phyloP scores from a whole-genome alignment of 2,888 invertebrate genomes.

The Stenoptilia bipunctidactyla region DNA sequence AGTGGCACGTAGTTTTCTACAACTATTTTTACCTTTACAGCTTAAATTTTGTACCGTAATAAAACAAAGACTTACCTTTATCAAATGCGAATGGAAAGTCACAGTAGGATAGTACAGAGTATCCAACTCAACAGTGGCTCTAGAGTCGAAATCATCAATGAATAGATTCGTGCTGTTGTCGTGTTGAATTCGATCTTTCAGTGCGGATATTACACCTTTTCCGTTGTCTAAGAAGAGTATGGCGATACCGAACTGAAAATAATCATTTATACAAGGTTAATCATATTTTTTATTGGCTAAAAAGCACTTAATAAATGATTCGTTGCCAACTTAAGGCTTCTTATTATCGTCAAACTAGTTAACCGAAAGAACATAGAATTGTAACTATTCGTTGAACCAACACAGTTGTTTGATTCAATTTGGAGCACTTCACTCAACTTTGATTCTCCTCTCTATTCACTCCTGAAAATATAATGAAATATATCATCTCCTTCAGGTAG shows the following conservation, averaged over 20 bases:
- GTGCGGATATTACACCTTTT: conserved; percentile 48
- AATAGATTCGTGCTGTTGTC: conserved; percentile 28
- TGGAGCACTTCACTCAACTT: too few species aligned
- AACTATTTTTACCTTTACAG: not conserved
- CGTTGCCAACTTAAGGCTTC: too few species aligned
- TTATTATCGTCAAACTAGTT: too few species aligned
- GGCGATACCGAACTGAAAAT: conserved; percentile 52
- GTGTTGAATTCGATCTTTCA: conserved; percentile 32
- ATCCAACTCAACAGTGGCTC: conserved; percentile 43
- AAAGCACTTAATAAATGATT: too few species aligned
- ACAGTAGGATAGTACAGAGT: conserved; percentile 60
- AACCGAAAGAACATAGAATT: too few species aligned
- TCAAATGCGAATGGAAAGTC: conserved; percentile 47
- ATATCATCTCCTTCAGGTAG: too few species aligned
- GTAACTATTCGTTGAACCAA: too few species aligned
- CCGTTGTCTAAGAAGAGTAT: conserved; percentile 50
- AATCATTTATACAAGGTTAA: too few species aligned
- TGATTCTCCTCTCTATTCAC: too few species aligned
- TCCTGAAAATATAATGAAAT: too few species aligned
- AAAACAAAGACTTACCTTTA: conserved; percentile 37
- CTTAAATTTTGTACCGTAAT: not conserved
- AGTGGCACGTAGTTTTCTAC: not conserved
- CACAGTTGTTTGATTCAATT: too few species aligned
- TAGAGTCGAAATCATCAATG: conserved; percentile 58
- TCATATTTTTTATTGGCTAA: too few species aligned